These are phyloP conservation scores for Drosophila imparisetae DNA, from an alignment of 2,888 invertebrate species.

Conservation along the genomic window DNA sequence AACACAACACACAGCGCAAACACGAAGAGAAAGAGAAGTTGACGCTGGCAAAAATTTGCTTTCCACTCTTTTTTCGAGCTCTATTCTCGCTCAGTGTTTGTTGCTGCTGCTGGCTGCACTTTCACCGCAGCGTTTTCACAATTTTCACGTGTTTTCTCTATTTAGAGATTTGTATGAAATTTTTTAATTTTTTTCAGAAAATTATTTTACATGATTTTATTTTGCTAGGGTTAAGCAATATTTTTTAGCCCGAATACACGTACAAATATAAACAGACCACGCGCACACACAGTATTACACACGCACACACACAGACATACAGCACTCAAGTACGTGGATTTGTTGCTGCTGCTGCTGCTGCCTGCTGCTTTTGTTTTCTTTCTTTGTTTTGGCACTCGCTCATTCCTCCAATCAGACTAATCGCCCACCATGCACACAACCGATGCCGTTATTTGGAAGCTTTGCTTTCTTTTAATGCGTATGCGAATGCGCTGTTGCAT, in stretches of 20 bases:
- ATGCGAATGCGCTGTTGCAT: constrained; percentile 31
- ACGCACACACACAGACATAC: constrained; percentile 36
- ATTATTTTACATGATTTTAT: constrained; percentile 43
- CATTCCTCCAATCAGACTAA: constrained; percentile 38
- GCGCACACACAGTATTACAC: constrained; percentile 29
- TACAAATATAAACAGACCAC: constrained; percentile 25
- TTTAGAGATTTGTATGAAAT: constrained; percentile 25
- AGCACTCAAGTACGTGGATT: constrained; percentile 62
- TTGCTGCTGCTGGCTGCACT: constrained; percentile 46
- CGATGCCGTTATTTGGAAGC: constrained; percentile 32
- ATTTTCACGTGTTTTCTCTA: constrained; percentile 67
- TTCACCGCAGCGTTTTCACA: constrained; percentile 63
- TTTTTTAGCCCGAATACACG: constrained; percentile 38
- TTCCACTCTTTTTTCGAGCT: constrained; percentile 61
- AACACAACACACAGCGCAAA: constrained; percentile 33
- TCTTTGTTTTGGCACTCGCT: constrained; percentile 49
- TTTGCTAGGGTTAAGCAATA: constrained; percentile 69
- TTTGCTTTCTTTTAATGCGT: constrained; percentile 53
- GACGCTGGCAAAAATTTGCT: constrained; percentile 49
- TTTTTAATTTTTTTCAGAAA: constrained; percentile 34
- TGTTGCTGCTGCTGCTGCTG: constrained; percentile 49
- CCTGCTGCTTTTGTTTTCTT: constrained; percentile 32
- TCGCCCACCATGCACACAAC: constrained; percentile 31
- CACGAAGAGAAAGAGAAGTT: constrained; percentile 39
- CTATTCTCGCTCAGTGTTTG: constrained; percentile 42